Evolutionary conservation across 2,888 invertebrate species (phyloP).

Genomic region (Tupiocoris notatus): DNA sequence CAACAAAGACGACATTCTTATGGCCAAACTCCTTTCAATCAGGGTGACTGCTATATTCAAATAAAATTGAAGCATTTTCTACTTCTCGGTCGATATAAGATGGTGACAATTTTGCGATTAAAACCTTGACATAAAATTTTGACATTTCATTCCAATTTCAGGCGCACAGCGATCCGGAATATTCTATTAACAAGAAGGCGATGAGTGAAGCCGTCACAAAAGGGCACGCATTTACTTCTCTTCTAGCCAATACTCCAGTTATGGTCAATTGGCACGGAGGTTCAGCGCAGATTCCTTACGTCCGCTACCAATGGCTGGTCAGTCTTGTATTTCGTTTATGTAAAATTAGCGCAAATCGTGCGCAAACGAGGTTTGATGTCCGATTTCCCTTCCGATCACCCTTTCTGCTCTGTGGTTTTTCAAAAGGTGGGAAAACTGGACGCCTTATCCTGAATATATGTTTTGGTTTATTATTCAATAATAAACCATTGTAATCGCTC

Average conservation of each 20-base stretch:
- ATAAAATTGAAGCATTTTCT: not conserved
- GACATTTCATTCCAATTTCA: constrained; percentile 53
- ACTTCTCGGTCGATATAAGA: no score
- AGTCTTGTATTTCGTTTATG: no score
- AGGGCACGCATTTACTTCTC: constrained; percentile 70
- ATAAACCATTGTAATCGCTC: no score
- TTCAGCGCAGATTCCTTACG: constrained; percentile 66
- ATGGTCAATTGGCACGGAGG: constrained; percentile 92
- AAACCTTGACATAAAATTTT: no score
- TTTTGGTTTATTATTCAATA: no score
- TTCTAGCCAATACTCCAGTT: constrained; percentile 80
- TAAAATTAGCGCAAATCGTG: no score
- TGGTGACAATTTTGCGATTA: no score
- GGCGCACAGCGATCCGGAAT: constrained; percentile 88
- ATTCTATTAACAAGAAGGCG: constrained; percentile 85
- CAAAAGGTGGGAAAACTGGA: no score
- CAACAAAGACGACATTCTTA: constrained; percentile 71
- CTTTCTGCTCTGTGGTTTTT: no score
- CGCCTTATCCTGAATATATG: no score
- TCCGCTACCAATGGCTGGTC: constrained; percentile 62
- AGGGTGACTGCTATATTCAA: constrained; percentile 60
- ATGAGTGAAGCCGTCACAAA: constrained; percentile 67
- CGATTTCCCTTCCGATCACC: no score
- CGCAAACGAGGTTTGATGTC: no score
- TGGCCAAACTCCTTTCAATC: constrained; percentile 79